phyloP scores from a whole-genome alignment of 1,140 invertebrate genomes.

The Orius insidiosus region DNA sequence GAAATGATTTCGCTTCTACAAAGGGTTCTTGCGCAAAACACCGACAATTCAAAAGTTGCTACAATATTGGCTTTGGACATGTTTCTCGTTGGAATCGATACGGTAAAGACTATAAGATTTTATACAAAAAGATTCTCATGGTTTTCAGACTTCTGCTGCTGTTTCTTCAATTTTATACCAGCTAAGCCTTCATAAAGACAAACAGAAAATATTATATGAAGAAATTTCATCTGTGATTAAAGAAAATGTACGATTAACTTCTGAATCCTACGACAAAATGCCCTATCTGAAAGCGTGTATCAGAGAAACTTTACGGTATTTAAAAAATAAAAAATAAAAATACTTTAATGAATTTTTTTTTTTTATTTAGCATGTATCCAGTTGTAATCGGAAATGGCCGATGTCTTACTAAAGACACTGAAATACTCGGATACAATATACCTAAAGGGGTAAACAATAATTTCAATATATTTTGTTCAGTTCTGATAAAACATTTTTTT shows the following conservation, averaged over 20 bases:
- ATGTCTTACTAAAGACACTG: conserved; percentile 55
- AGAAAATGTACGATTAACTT: neutral
- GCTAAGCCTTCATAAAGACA: conserved; percentile 51
- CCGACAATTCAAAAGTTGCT: conserved; percentile 46
- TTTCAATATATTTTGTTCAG: neutral
- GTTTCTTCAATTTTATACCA: conserved; percentile 64
- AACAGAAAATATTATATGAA: conserved; percentile 49
- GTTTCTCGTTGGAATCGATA: conserved; percentile 73
- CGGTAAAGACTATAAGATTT: conserved; percentile 39
- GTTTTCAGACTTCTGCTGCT: conserved; percentile 53
- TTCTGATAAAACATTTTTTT: neutral
- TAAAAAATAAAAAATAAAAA: too few species aligned
- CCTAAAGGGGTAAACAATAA: conserved; percentile 63
- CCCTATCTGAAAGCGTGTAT: conserved; percentile 72
- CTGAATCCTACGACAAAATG: conserved; percentile 38
- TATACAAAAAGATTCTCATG: neutral
- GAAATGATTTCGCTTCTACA: conserved; percentile 39
- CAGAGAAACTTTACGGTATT: conserved; percentile 79
- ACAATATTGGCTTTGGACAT: conserved; percentile 62
- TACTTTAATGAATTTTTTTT: conserved; percentile 1
- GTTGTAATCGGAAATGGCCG: conserved; percentile 75
- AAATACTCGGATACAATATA: conserved; percentile 64
- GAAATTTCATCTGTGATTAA: conserved; percentile 34
- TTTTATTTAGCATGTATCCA: conserved; percentile 51
- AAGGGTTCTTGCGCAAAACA: conserved; percentile 37